Conservation (phyloP, 2,113 vertebrate genomes). For the Podocnemis expansa region DNA sequence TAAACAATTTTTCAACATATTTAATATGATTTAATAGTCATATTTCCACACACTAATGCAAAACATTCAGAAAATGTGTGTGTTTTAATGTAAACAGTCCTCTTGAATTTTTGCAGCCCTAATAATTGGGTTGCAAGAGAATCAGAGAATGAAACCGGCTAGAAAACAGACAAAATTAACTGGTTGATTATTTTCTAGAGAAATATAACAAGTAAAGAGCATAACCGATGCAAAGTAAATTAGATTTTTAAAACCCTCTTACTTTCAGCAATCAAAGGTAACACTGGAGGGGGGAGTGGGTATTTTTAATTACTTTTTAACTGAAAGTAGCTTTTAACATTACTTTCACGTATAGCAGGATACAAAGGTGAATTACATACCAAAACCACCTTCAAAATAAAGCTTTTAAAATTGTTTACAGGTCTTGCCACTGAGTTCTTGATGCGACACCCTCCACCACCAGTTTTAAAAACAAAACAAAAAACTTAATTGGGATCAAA, state of each 20-base stretch:
- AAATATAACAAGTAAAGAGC: not conserved
- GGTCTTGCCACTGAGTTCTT: not conserved
- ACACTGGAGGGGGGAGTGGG: not conserved
- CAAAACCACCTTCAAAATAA: not conserved
- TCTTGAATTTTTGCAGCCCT: not conserved
- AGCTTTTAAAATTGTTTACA: not conserved
- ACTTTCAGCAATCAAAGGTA: not conserved
- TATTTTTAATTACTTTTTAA: not conserved
- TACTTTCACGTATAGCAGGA: fast-evolving
- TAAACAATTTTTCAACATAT: not conserved
- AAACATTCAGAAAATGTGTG: not conserved
- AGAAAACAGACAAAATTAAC: slow-evolving; percentile 12
- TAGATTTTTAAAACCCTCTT: not conserved
- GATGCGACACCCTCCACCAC: not conserved
- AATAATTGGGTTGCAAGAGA: not conserved
- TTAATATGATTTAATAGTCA: not conserved
- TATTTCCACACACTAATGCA: not conserved
- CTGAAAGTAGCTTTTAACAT: not conserved
- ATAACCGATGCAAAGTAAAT: not conserved
- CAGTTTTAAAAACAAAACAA: not conserved
- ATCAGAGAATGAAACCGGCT: not conserved
- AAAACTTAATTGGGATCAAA: not conserved
- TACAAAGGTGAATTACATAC: not conserved
- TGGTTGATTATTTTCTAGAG: not conserved
- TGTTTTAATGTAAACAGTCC: slow-evolving; percentile 24